Base-by-base conservation (phyloP, 1,140 invertebrate genomes). In the Ladona fulva region DNA sequence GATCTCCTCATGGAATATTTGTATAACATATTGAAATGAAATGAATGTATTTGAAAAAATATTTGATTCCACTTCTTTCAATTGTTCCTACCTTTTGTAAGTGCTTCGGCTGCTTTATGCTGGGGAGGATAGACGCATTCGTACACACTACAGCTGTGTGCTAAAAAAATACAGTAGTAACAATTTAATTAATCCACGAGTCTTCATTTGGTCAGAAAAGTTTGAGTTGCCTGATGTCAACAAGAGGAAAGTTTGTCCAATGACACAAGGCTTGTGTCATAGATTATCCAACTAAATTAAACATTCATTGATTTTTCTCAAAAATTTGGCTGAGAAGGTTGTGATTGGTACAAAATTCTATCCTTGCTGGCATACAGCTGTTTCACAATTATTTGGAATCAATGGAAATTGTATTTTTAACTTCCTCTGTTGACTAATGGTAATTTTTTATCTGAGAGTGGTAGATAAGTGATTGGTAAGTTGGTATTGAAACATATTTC, bases 71-170 rank as follows among this genome's bases (percentile, higher is more conserved):
- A 66, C 52, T 66, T 66, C n/a, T 66, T 66, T 66, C 52, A 66
- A 66, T 66, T 66, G 52, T 66, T 66, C 52, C 52, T 66, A 66
- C 52, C 52, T 66, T 66, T 66, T 66, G 52, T 66, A 66, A 66
- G 52, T 66, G 52, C 52, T 19, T 16, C 52, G 29, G 29, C 29
- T 16, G 52, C 52, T 19, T 6, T 66, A 66, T 66, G 52, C 52
- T 66, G 52, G 52, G n/a, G 52, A 66, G 52, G 52, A 66, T 66
- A 66, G 52, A 66, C 52, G 1, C 52, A 66, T 3, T 19, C 5
- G 29, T 37, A 37, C 29, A 37, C 29, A 37, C 52, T 12, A 66
- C 52, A 66, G n/a, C 52, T 66, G 52, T 37, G 29, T 37, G 29
- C 29, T 37, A 1, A 66, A 22, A 66, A 37, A 37, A 8, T 37